phyloP scores from a whole-genome alignment of 2,113 vertebrate genomes.

The Alosa alosa region DNA sequence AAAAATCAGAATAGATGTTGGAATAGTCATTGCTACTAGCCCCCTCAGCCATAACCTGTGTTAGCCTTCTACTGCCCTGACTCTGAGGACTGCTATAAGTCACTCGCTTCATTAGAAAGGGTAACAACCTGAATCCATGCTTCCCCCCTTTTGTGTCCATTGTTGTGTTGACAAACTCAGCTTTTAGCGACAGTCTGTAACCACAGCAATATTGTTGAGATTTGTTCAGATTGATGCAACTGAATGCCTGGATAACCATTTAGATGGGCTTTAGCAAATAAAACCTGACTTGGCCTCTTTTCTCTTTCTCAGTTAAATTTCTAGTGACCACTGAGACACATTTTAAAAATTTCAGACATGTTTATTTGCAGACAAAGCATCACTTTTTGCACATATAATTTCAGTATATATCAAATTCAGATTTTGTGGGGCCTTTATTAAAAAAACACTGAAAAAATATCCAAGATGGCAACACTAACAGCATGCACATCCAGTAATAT shows the following conservation, averaged over 20 bases:
- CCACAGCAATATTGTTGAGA: neutral
- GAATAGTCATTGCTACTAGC: neutral
- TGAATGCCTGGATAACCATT: neutral
- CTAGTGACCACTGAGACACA: neutral
- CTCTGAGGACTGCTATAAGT: constrained; percentile 60
- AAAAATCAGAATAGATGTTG: neutral
- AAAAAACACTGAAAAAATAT: neutral
- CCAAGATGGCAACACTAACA: neutral
- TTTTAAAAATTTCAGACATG: neutral
- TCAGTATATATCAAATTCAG: neutral
- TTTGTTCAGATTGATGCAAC: neutral
- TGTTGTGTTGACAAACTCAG: constrained; percentile 50
- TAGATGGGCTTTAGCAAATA: neutral
- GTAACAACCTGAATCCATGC: constrained; percentile 45
- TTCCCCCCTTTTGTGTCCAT: constrained; percentile 53
- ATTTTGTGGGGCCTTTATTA: neutral
- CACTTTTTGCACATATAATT: neutral
- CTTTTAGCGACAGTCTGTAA: constrained; percentile 45
- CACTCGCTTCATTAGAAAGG: constrained; percentile 38
- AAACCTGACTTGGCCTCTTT: neutral
- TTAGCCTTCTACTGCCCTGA: neutral
- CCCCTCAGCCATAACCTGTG: neutral
- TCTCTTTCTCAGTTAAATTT: neutral
- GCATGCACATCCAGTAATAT: neutral
- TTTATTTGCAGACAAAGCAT: neutral